Evolutionary conservation across 1,140 invertebrate genomes (phyloP).

Genomic region (Dendrolimus punctatus): DNA sequence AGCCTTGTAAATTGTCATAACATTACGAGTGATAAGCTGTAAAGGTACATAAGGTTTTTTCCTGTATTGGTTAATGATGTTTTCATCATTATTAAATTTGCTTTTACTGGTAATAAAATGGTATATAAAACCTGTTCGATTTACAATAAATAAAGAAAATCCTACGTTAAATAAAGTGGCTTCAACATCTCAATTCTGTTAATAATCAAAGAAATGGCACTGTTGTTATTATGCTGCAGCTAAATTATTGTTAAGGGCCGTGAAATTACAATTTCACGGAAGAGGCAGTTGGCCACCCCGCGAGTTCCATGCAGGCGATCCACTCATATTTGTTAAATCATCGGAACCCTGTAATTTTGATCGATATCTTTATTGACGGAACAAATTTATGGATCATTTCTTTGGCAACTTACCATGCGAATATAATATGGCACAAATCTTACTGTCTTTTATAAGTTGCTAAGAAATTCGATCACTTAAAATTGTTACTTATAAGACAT

Average conservation of each 20-base stretch:
- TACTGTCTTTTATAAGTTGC: slow-evolving; percentile 35
- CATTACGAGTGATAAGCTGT: no score
- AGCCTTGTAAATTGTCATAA: no score
- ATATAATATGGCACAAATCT: slow-evolving; percentile 50
- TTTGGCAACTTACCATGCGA: slow-evolving; percentile 51
- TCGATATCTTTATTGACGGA: slow-evolving; percentile 68
- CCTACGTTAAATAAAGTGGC: slow-evolving; percentile 38
- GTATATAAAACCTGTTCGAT: slow-evolving; percentile 27
- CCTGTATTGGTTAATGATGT: slow-evolving; percentile 26
- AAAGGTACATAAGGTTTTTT: no score
- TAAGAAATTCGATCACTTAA: slow-evolving; percentile 22
- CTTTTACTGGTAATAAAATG: slow-evolving; percentile 21
- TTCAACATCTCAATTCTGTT: slow-evolving; percentile 38
- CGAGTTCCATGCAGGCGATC: slow-evolving; percentile 37
- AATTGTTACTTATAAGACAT: no score
- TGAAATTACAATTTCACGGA: slow-evolving; percentile 60
- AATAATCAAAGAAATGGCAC: slow-evolving; percentile 49
- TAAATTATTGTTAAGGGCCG: slow-evolving; percentile 53
- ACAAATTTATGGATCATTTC: slow-evolving; percentile 67
- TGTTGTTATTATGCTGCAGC: slow-evolving; percentile 36
- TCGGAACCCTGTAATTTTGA: slow-evolving; percentile 70
- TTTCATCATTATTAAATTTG: slow-evolving; percentile 17
- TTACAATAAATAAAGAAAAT: slow-evolving; percentile 39
- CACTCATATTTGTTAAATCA: slow-evolving; percentile 66
- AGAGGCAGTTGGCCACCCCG: slow-evolving; percentile 56